These are phyloP conservation scores for Guaruba guarouba DNA, from an alignment of 2,113 vertebrate species.

Conservation along the genomic window DNA sequence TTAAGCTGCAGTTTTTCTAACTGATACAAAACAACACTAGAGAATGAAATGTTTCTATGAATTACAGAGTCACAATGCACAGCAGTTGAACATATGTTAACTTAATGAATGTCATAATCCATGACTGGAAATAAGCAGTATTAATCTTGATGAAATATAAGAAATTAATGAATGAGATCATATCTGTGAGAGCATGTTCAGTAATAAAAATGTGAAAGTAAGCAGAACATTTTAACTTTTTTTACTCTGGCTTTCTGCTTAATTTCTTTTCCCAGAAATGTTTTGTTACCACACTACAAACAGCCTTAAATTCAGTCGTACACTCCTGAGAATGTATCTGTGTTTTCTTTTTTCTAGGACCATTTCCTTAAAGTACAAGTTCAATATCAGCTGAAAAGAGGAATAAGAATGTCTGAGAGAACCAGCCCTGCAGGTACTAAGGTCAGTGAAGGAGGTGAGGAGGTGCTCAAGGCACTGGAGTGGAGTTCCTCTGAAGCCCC, in stretches of 20 bases:
- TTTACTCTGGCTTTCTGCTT: background rate
- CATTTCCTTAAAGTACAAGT: background rate
- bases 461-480: background rate
- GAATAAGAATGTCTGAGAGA: background rate
- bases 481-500: background rate
- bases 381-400: background rate
- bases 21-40: background rate
- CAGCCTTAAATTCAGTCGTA: background rate
- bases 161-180: background rate
- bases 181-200: background rate
- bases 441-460: background rate
- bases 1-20: conserved; percentile 6
- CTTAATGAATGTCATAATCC: background rate
- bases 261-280: background rate
- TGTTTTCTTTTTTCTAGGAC: background rate
- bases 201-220: background rate
- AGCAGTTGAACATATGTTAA: background rate
- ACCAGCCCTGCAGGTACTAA: background rate
- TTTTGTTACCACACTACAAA: background rate
- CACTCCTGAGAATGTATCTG: background rate
- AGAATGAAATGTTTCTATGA: background rate
- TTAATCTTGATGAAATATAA: background rate
- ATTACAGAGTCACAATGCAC: background rate
- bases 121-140: background rate
- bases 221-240: background rate